Base-by-base conservation (phyloP, 2,888 invertebrate species). In the Platycnemis pennipes region DNA sequence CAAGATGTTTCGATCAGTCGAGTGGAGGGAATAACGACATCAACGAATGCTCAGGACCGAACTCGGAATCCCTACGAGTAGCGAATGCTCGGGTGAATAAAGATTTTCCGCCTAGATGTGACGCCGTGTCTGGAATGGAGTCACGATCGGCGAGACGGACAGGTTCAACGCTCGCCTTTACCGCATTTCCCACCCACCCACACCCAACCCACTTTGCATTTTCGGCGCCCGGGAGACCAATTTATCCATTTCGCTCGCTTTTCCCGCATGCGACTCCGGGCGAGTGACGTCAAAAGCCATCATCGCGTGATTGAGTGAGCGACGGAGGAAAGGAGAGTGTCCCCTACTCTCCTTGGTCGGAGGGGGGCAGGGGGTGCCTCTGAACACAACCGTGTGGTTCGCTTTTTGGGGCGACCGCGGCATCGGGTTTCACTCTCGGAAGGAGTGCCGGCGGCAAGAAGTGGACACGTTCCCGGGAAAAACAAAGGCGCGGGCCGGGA, bases 81-180 rank as follows among this genome's bases (percentile, higher is more conserved):
- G 22, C 26, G 37, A 77, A 77, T 77, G 77, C 16, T 77, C 77
- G 77, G 0, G 77, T 37, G 13, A 1, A 77, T 31, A 31, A 77
- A 77, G 11, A 11, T 26, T 77, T 16, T 13, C 63, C 26, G 13
- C 37, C 77, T n/a, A 16, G 37, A 77, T 2, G 77, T 49, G 13
- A 77, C 37, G 77, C 31, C 77, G 77, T 77, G 77, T 37, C 77
- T 31, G 26, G 31, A 77, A 37, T 77, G 77, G 77, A 22, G 5
- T 7, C 63, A n/a, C n/a, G 8, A 63, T 77, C 31, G 31, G 13
- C 37, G 16, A 31, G 63, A 1, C 11, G 8, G 31, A 77, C 37
- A 77, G 77, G 77, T 77, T 77, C 77, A 77, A 77, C n/a, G 77
- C 37, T 16, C 77, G 77, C 31, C 77, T 77, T 77, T 77, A 26